Evolutionary conservation across 2,797 vertebrate species (phyloP).

Genomic region (Catamblyrhynchus diadema): DNA sequence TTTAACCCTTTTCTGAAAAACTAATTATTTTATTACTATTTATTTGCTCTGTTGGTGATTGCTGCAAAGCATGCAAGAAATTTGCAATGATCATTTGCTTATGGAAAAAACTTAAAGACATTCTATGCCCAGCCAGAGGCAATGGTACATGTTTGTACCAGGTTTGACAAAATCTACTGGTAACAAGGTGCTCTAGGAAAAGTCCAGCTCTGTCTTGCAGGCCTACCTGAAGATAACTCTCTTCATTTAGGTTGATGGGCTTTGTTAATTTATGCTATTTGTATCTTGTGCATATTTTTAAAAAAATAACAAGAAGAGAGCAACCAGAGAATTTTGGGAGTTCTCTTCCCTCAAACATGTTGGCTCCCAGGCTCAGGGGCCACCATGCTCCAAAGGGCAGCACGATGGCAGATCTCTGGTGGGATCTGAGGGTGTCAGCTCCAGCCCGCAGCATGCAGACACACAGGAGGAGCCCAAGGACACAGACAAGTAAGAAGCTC

Average conservation of each 20-base stretch:
- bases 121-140: rapidly evolving
- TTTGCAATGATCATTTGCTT: background rate
- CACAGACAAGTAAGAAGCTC: background rate
- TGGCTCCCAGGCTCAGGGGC: background rate
- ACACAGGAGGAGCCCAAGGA: background rate
- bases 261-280: background rate
- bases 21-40: background rate
- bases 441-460: background rate
- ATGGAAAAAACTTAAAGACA: background rate
- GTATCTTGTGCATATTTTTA: background rate
- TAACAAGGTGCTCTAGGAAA: background rate
- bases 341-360: background rate
- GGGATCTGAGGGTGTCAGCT: background rate
- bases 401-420: background rate
- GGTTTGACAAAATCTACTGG: background rate
- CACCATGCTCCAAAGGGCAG: background rate
- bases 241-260: background rate
- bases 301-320: background rate
- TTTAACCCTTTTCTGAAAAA: background rate
- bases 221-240: background rate
- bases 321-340: background rate
- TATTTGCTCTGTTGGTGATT: background rate
- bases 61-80: background rate
- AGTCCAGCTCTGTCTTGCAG: background rate
- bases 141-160: background rate